Evolutionary conservation across 1,140 invertebrate species (phyloP).

Genomic region (Leptinotarsa lineolata): DNA sequence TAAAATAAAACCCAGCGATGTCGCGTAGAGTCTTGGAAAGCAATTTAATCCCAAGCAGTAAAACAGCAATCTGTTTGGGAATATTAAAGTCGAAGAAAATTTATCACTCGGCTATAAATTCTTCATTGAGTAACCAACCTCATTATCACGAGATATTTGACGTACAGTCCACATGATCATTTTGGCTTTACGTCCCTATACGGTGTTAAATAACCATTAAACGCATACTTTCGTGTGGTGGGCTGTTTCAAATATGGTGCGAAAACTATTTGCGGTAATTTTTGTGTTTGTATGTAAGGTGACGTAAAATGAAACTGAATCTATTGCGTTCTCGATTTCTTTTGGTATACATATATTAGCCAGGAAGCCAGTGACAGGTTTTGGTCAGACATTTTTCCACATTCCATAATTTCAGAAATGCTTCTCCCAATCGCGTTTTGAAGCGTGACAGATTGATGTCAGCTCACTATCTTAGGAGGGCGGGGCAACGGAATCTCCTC

Average conservation of each 20-base stretch:
- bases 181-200: neutral
- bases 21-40: neutral
- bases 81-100: conserved; percentile 7
- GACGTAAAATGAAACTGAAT: neutral
- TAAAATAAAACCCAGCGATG: too few relatives aligned
- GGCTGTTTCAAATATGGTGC: neutral
- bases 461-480: too few relatives aligned
- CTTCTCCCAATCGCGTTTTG: too few relatives aligned
- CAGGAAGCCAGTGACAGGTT: too few relatives aligned
- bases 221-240: neutral
- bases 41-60: neutral
- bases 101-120: neutral
- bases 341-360: too few relatives aligned
- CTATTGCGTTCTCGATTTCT: too few relatives aligned
- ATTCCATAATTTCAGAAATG: too few relatives aligned
- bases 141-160: neutral
- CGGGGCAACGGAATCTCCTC: too few relatives aligned
- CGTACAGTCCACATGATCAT: neutral
- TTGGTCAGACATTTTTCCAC: too few relatives aligned
- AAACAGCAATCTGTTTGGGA: neutral
- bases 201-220: neutral
- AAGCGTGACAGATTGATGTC: too few relatives aligned
- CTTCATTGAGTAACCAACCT: neutral
- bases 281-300: neutral
- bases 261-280: neutral